Evolutionary conservation across 2,797 vertebrate genomes (phyloP).

Genomic region (Australoheros facetus): DNA sequence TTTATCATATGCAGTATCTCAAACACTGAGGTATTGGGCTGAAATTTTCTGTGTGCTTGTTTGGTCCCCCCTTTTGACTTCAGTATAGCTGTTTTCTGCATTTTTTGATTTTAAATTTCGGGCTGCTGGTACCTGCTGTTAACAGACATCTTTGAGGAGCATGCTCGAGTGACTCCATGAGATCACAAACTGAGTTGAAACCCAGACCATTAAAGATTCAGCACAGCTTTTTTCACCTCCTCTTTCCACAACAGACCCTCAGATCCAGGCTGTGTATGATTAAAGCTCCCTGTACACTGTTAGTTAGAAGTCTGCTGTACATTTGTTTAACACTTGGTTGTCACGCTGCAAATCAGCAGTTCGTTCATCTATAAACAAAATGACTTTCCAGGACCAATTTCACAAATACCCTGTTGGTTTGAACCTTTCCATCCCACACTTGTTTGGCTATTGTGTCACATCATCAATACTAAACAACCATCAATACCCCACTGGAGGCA

Average conservation of each 20-base stretch:
- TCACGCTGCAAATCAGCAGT: conserved; percentile 29
- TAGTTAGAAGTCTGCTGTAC: not conserved
- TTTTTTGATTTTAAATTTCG: too few relatives aligned
- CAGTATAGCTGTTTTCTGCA: too few relatives aligned
- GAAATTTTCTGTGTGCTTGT: too few relatives aligned
- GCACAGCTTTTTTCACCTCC: conserved; percentile 1
- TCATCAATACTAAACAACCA: conserved; percentile 63
- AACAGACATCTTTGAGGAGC: conserved; percentile 33
- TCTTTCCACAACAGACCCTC: conserved; percentile 3
- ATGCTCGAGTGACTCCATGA: conserved; percentile 42
- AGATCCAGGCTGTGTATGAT: not conserved
- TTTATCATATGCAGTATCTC: too few relatives aligned
- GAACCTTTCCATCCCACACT: conserved; percentile 45
- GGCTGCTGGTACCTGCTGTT: not conserved
- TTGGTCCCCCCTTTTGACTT: too few relatives aligned
- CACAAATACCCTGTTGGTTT: conserved; percentile 26
- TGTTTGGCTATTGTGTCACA: conserved; percentile 53
- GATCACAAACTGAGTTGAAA: conserved; percentile 43
- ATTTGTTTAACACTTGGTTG: conserved; percentile 9
- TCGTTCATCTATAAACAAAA: conserved; percentile 37
- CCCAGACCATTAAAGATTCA: conserved; percentile 52
- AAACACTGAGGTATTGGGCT: too few relatives aligned
- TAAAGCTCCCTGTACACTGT: not conserved
- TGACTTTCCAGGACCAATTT: conserved; percentile 35
- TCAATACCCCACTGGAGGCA: conserved; percentile 63